phyloP scores from a whole-genome alignment of 2,797 vertebrate species.

The Chaetophractus vellerosus region DNA sequence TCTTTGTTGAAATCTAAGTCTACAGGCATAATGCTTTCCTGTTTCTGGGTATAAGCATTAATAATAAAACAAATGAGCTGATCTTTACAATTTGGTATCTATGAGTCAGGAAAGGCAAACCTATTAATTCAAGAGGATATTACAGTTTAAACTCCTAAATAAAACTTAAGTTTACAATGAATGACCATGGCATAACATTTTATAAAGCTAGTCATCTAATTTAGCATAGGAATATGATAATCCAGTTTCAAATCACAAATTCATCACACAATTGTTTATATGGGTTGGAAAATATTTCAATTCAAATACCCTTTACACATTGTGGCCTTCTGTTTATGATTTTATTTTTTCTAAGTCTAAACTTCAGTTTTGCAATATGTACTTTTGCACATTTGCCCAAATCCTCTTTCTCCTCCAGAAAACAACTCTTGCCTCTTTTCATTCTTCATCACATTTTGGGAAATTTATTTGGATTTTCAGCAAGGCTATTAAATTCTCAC shows the following conservation, averaged over 20 bases:
- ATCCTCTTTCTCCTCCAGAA: conserved; percentile 60
- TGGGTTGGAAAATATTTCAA: conserved; percentile 48
- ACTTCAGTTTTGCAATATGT: conserved; percentile 60
- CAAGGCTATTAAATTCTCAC: conserved; percentile 58
- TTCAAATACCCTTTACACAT: conserved; percentile 54
- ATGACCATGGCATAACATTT: conserved; percentile 61
- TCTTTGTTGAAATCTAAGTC: not conserved
- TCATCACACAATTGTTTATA: not conserved
- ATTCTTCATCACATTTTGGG: conserved; percentile 52
- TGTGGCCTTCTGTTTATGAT: conserved; percentile 28
- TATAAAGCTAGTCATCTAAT: conserved; percentile 50
- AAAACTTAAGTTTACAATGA: conserved; percentile 52
- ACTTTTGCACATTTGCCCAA: conserved; percentile 60
- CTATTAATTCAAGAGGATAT: not conserved
- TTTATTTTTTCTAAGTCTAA: conserved; percentile 62
- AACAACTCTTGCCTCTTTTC: conserved; percentile 59
- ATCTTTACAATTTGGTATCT: not conserved
- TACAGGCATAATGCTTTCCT: not conserved
- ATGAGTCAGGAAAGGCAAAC: not conserved
- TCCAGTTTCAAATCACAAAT: conserved; percentile 48
- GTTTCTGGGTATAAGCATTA: not conserved
- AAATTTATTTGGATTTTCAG: conserved; percentile 61
- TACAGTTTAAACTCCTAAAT: conserved; percentile 53
- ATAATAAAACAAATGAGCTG: not conserved
- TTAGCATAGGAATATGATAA: conserved; percentile 36